Evolutionary conservation across 2,797 vertebrate genomes (phyloP), one percentile per base, ranked within the genome.

Genomic region (Sebastes wilsoni): DNA sequence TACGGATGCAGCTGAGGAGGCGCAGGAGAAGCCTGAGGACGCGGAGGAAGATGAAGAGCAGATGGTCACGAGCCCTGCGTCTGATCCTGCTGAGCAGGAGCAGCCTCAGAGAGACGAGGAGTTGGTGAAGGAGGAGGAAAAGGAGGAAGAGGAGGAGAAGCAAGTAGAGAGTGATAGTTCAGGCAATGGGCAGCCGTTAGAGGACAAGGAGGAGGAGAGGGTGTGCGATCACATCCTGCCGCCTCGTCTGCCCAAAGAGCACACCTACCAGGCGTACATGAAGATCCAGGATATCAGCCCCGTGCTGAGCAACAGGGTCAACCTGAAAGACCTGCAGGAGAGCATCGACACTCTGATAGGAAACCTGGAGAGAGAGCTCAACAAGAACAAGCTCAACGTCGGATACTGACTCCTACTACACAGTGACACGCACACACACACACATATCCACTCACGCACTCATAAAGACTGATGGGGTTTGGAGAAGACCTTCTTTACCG

Each of bases 331-430:
- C 92, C 95, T 99, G 84, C 99, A 99, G 94, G 98, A 99, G 94
- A 99, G 98, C 89, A 99, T 99, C 5, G 98, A 99, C 93, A 97
- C 96, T 3, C 94, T 99, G 77, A 98, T 99, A 88, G 97, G 98
- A 90, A 99, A 99, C 94, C 94, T 99, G 92, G 99, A 99, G 93
- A 91, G 96, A 87, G 99, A 99, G 90, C 97, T 99, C 69, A 99
- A 97, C 94, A 99, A 99, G 93, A 99, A 97, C 93, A 99, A 98
- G 88, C 94, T 99, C 65, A 98, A 96, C 14, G 94, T 96, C 36
- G 96, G 96, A 78, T 97, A 96, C 87, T 96, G 90, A 96, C 86
- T 80, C 72, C 30, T 61, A 18, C 20, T n/a, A 42, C 68, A 59
- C 68, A 62, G 46, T 16, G 42, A 34, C 61, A 61, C 52, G 70